Base-by-base conservation (phyloP, 2,113 vertebrate genomes). In the Phaethon lepturus region DNA sequence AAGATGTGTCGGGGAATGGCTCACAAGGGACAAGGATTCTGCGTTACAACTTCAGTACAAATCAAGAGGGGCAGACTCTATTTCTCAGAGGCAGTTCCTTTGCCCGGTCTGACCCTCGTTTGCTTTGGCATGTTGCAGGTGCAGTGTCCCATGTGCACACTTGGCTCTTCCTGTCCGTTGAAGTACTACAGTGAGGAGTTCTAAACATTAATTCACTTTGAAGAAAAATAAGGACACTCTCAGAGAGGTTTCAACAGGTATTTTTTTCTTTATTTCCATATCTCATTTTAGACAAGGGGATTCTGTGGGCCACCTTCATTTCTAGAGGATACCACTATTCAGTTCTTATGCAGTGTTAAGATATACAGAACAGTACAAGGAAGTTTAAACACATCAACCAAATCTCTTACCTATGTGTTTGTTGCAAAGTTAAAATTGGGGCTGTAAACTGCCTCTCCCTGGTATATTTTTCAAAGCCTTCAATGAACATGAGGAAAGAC, bases 321-420 rank as follows among this genome's bases (percentile, higher is more conserved):
- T 74, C 38, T 59, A n/a, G 47, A 72, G 24, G 24, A 66, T 31
- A 6, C 0, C 7, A 15, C n/a, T 38, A 10, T 7, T 40, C 19
- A 12, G 15, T 45, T 77, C 17, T 8, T 47, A 33, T 26, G 29
- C 16, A 35, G 8, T 2, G 1, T 45, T 62, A 55, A 40, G 38
- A 31, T 4, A 35, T 2, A 17, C 2, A 38, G 6, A 2, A 7
- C 6, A 42, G 17, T 7, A 63, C 6, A 35, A 22, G 28, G 16
- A 16, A 59, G 35, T 24, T 59, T 11, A 79, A 90, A 64, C 2
- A 22, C 7, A 49, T 25, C 1, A 2, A 17, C 33, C 59, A 50
- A 62, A 68, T 17, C 14, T 82, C 40, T 60, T 40, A 12, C 9
- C 5, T 20, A 1, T 7, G 4, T 38, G 29, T 71, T 74, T 23